Conservation (phyloP, 2,113 vertebrate species). For the Rhea pennata region DNA sequence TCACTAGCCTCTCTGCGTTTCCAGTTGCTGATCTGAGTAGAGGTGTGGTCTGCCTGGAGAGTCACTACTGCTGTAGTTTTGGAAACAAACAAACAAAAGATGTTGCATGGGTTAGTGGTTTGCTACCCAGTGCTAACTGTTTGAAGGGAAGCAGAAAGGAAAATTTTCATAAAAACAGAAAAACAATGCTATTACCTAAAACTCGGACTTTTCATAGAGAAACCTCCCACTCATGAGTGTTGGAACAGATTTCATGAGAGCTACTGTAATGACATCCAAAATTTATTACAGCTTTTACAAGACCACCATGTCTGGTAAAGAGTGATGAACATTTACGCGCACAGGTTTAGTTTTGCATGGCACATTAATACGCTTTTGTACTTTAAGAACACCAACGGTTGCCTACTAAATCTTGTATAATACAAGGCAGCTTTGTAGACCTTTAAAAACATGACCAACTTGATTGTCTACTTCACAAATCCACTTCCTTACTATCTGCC, state of each 20-base stretch:
- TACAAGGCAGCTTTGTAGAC: constrained; percentile 52
- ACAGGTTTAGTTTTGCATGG: constrained; percentile 41
- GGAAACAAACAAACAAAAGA: background rate
- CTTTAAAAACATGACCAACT: constrained; percentile 41
- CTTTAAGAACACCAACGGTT: constrained; percentile 8
- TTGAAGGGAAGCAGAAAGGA: background rate
- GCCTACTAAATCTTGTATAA: constrained; percentile 54
- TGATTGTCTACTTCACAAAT: constrained; percentile 2
- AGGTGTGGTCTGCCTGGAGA: background rate
- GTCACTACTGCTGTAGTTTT: background rate
- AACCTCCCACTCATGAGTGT: constrained; percentile 12
- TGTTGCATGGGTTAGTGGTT: background rate
- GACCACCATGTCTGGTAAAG: constrained; percentile 29
- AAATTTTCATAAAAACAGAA: background rate
- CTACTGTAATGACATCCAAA: constrained; percentile 50
- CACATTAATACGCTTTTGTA: constrained; percentile 54
- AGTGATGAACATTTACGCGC: constrained; percentile 51
- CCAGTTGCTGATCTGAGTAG: background rate
- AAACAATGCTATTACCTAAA: background rate
- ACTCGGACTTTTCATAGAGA: background rate
- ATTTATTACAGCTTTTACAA: constrained; percentile 64
- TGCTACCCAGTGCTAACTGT: background rate
- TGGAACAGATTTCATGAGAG: constrained; percentile 43
- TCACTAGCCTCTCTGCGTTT: background rate
- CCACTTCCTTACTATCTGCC: background rate